These are phyloP conservation scores for Helogale parvula DNA, from an alignment of 2,113 vertebrate species.

Conservation along the genomic window DNA sequence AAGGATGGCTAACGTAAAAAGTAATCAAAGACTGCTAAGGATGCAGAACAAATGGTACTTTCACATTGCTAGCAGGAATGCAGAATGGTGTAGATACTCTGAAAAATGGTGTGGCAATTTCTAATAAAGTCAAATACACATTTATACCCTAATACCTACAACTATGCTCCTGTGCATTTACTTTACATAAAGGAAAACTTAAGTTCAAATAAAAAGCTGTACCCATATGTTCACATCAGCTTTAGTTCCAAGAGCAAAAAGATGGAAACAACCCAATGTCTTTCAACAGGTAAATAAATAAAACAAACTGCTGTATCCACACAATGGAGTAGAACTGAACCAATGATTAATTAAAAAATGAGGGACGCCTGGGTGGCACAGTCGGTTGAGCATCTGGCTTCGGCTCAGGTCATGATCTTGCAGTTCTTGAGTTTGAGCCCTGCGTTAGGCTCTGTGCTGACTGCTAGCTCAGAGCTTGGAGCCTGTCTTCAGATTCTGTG, in stretches of 20 bases:
- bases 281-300: neutral
- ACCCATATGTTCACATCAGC: neutral
- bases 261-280: neutral
- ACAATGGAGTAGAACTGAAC: neutral
- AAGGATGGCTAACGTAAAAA: neutral
- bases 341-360: neutral
- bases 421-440: too few relatives aligned
- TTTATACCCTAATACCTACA: neutral
- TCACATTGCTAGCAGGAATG: neutral
- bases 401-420: too few relatives aligned
- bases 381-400: too few relatives aligned
- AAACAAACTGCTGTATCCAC: neutral
- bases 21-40: neutral
- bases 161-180: neutral
- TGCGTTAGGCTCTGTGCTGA: too few relatives aligned
- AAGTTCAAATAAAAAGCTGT: neutral
- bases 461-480: too few relatives aligned
- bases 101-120: neutral
- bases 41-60: neutral
- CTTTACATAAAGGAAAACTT: slow-evolving; percentile 31
- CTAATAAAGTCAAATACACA: slow-evolving; percentile 25
- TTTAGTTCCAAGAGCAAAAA: neutral
- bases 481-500: too few relatives aligned
- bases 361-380: too few relatives aligned
- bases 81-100: neutral